Conservation (phyloP, 2,113 vertebrate species). For the Collichthys lucidus region DNA sequence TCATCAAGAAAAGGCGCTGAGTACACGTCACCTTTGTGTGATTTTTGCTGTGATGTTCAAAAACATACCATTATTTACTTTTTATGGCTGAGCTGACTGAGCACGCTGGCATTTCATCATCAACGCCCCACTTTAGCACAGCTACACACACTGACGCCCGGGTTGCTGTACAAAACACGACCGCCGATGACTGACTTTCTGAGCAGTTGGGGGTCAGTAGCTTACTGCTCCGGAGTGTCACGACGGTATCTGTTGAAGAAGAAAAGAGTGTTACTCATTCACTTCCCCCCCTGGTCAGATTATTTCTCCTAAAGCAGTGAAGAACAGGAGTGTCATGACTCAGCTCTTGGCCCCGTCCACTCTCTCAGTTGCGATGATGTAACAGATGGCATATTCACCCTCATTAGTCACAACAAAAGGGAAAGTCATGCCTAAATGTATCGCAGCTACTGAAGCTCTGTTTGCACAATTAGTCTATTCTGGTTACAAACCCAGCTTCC, state of each 20-base stretch:
- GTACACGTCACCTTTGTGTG: conserved; percentile 18
- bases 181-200: conserved; percentile 15
- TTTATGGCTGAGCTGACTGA: conserved; percentile 45
- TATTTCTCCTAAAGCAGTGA: conserved; percentile 52
- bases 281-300: conserved; percentile 41
- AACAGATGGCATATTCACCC: conserved; percentile 73
- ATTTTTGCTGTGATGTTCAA: conserved; percentile 46
- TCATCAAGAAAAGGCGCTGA: conserved; percentile 21
- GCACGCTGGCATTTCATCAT: conserved; percentile 52
- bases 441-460: conserved; percentile 45
- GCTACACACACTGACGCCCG: conserved; percentile 15
- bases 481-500: conserved; percentile 37
- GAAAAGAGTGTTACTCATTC: conserved; percentile 46
- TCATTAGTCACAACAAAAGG: conserved; percentile 73
- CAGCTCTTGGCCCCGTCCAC: conserved; percentile 71
- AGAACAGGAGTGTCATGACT: conserved; percentile 74
- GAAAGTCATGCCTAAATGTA: conserved; percentile 62
- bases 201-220: conserved; percentile 51
- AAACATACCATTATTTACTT: conserved; percentile 47
- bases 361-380: conserved; percentile 72
- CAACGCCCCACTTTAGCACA: conserved; percentile 34
- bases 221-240: conserved; percentile 48
- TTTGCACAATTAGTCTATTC: conserved; percentile 50
- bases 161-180: neutral
- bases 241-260: conserved; percentile 44